Conservation (phyloP, 1,140 invertebrate species). For the Drosophila ironensis region DNA sequence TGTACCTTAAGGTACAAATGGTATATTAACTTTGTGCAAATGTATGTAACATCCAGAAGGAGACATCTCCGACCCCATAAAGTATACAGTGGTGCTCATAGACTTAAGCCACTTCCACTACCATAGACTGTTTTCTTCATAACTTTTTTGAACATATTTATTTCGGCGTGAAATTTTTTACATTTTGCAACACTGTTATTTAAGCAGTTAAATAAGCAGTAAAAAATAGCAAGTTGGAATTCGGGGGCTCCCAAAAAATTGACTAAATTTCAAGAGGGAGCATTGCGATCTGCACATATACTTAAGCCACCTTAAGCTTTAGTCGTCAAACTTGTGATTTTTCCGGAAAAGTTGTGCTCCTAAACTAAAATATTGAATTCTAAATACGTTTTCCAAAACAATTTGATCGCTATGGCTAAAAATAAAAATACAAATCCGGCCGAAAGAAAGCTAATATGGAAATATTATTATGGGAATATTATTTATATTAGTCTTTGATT, state of each 20-base stretch:
- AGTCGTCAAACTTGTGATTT: constrained; percentile 5
- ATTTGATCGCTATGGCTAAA: background rate
- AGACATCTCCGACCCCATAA: too few relatives aligned
- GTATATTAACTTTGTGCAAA: too few relatives aligned
- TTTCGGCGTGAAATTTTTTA: constrained; percentile 10
- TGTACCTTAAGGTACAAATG: too few relatives aligned
- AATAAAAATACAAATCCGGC: too few relatives aligned
- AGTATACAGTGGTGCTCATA: background rate
- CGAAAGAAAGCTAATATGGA: too few relatives aligned
- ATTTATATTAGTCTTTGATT: too few relatives aligned
- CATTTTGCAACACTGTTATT: constrained; percentile 14
- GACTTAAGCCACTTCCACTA: background rate
- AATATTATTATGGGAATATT: too few relatives aligned
- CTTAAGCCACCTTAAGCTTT: constrained; percentile 2
- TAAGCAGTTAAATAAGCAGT: constrained; percentile 13
- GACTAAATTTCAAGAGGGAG: constrained; percentile 12
- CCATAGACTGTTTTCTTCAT: constrained; percentile 1
- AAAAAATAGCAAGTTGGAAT: constrained; percentile 10
- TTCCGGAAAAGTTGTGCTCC: constrained; percentile 10
- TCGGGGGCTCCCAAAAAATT: constrained; percentile 9
- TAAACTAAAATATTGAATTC: constrained; percentile 5
- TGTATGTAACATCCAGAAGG: too few relatives aligned
- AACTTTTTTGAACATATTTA: constrained; percentile 18
- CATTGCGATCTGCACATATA: constrained; percentile 5
- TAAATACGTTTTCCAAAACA: constrained; percentile 4